Conservation (phyloP, 23 tunicate genomes). For the Trididemnum miniatum region DNA sequence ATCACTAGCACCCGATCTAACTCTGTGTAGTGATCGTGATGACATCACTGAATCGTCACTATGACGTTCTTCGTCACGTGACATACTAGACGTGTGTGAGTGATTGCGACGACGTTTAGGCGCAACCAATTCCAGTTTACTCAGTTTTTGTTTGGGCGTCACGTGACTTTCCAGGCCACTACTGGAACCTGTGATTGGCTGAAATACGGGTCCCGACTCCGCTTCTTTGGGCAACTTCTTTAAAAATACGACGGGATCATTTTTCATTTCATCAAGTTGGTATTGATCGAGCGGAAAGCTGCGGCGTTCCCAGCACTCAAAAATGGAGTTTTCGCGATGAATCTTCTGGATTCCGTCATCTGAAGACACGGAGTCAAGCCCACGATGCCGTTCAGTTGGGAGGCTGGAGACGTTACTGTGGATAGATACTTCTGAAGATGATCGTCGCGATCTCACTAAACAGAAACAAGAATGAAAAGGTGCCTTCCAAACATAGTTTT, state of each 20-base stretch:
- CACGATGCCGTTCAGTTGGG: slow-evolving; percentile 5
- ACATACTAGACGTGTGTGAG: slow-evolving; percentile 7
- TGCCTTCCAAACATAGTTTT: no score
- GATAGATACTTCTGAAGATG: slow-evolving; percentile 40
- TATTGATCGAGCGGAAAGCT: slow-evolving; percentile 60
- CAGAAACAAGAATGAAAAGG: no score
- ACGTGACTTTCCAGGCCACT: slow-evolving; percentile 38
- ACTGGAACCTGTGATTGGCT: slow-evolving; percentile 25
- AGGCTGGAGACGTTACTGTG: slow-evolving; percentile 9
- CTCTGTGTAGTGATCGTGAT: slow-evolving; percentile 11
- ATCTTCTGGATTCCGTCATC: neutral
- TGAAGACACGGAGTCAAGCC: slow-evolving; percentile 18
- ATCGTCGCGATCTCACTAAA: slow-evolving; percentile 29
- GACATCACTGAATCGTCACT: slow-evolving; percentile 63
- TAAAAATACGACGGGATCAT: slow-evolving; percentile 37
- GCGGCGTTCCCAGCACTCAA: slow-evolving; percentile 52
- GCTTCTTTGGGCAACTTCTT: slow-evolving; percentile 18
- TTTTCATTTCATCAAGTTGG: slow-evolving; percentile 53
- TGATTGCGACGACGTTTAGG: slow-evolving; percentile 13
- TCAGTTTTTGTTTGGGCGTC: neutral
- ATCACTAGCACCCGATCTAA: slow-evolving; percentile 1
- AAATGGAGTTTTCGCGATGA: slow-evolving; percentile 26
- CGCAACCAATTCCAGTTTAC: neutral
- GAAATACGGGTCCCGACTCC: slow-evolving; percentile 9
- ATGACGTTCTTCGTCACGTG: slow-evolving; percentile 54